Conservation (phyloP, 2,113 vertebrate species). For the Thomomys bottae region DNA sequence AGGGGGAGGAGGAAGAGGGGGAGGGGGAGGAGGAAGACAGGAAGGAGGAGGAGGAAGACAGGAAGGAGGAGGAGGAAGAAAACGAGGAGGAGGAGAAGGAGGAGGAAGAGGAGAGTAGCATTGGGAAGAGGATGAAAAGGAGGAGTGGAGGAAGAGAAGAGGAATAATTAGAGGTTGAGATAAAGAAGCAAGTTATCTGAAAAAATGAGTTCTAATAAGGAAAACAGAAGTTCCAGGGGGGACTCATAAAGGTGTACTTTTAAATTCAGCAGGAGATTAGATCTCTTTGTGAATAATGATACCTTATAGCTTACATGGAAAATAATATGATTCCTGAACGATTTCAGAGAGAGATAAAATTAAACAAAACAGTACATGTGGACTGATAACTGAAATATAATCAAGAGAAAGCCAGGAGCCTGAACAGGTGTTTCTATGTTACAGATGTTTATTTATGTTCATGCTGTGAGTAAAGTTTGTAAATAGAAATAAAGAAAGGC, state of each 20-base stretch:
- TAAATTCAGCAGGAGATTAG: background rate
- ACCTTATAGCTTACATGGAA: background rate
- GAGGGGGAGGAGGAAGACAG: background rate
- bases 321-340: constrained; percentile 6
- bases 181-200: background rate
- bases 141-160: background rate
- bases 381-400: background rate
- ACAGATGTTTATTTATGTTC: background rate
- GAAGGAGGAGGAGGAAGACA: background rate
- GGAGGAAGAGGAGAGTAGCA: background rate
- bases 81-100: background rate
- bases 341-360: constrained; percentile 14
- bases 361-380: background rate
- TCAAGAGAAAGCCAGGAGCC: constrained; percentile 11
- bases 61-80: background rate
- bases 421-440: background rate
- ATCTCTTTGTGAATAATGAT: background rate
- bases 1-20: background rate
- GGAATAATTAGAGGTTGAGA: background rate
- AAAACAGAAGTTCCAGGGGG: background rate
- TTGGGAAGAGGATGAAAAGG: background rate
- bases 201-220: background rate
- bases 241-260: background rate
- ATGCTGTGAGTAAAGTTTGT: background rate
- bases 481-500: constrained; percentile 5